These are phyloP conservation scores for Sitta europaea DNA, from an alignment of 2,113 vertebrate genomes.

Conservation along the genomic window DNA sequence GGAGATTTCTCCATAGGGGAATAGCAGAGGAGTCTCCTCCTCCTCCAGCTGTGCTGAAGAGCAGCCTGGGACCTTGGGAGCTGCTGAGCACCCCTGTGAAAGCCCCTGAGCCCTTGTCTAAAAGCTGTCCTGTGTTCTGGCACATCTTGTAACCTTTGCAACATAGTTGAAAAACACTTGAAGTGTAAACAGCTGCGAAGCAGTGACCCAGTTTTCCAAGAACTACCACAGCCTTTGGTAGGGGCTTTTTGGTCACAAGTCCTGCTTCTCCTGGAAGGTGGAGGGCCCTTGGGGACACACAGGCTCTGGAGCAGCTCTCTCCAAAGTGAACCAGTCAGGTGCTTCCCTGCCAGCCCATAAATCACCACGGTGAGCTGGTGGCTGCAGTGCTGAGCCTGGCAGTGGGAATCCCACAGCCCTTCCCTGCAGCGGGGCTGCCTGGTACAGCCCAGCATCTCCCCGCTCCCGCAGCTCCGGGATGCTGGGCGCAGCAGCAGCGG, in stretches of 20 bases:
- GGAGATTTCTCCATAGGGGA: neutral
- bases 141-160: neutral
- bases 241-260: neutral
- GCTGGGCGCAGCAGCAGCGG: accelerated
- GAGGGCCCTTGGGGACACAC: accelerated
- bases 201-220: neutral
- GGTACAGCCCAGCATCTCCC: neutral
- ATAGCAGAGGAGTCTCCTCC: neutral
- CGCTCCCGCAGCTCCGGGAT: accelerated
- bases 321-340: accelerated
- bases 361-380: accelerated
- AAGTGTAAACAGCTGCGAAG: neutral
- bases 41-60: neutral
- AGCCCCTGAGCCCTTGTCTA: neutral
- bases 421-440: neutral
- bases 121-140: neutral
- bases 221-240: neutral
- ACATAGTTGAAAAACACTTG: neutral
- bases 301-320: neutral
- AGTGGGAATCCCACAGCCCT: accelerated
- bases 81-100: neutral
- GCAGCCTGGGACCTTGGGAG: neutral
- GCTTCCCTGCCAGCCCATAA: neutral
- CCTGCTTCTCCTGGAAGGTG: neutral
- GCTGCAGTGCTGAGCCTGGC: neutral